Evolutionary conservation across 2,113 vertebrate genomes (phyloP).

Genomic region (Polypterus bichir): DNA sequence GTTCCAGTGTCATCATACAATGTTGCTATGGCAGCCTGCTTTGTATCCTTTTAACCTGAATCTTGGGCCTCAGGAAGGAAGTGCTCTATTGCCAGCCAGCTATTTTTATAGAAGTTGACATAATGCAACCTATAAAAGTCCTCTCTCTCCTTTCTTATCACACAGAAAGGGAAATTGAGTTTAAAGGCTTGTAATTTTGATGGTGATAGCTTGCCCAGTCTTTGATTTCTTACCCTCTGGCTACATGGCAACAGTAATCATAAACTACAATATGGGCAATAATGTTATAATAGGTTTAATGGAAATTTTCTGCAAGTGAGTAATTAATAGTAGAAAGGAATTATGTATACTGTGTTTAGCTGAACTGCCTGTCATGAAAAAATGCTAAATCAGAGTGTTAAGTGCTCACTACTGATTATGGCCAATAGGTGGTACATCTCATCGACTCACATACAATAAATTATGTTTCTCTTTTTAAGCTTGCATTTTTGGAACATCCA

Average conservation of each 20-base stretch:
- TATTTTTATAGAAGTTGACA: conserved; percentile 68
- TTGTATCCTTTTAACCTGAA: conserved; percentile 59
- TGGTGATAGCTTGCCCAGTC: conserved; percentile 44
- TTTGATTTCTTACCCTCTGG: conserved; percentile 31
- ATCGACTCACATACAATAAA: no score
- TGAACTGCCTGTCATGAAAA: no score
- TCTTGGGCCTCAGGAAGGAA: conserved; percentile 68
- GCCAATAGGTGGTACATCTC: no score
- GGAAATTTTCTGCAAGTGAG: conserved; percentile 31
- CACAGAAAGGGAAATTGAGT: conserved; percentile 72
- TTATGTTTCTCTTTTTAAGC: no score
- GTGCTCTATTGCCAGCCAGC: conserved; percentile 51
- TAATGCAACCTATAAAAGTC: conserved; percentile 64
- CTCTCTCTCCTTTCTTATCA: conserved; percentile 66
- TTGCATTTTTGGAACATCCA: no score
- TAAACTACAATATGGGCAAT: conserved; percentile 33
- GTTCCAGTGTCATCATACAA: conserved; percentile 63
- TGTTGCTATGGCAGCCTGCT: conserved; percentile 50
- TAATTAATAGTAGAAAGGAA: conserved; percentile 16
- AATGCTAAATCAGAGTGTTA: no score
- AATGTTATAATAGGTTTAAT: conserved; percentile 15
- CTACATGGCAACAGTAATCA: conserved; percentile 45
- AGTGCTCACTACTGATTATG: no score
- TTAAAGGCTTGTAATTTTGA: conserved; percentile 63
- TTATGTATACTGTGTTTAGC: no score